Base-by-base conservation (phyloP, 2,113 vertebrate species). In the Sorex fumeus region DNA sequence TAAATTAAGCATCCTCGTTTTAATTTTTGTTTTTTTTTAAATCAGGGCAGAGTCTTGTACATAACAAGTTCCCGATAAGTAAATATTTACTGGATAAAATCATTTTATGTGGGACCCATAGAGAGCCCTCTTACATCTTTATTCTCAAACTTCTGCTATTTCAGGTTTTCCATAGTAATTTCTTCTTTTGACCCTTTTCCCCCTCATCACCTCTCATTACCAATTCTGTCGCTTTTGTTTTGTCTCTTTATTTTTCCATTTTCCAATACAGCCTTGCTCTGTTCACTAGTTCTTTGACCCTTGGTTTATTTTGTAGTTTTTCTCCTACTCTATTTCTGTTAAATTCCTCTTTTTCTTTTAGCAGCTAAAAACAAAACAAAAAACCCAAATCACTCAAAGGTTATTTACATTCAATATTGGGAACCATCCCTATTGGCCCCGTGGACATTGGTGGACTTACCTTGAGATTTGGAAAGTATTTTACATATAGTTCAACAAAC, bases 311-410 rank as follows among this genome's bases (percentile, higher is more conserved):
- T 94, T 91, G 12, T 88, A 43, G 60, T 85, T 43, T n/a, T 4
- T 0, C 11, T 36, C 30, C 28, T 2, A 45, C 21, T 84, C 64
- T 94, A 75, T 95, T 95, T 96, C 77, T 91, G 80, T 93, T 10
- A 30, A 74, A 34, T 62, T 27, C 47, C 80, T 88, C 64, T 87
- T 88, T 94, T 94, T 88, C 84, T 81, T 87, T 91, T 93, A 91
- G 84, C 84, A 94, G 77, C 84, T 87, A 30, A 77, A 89, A 50
- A 84, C 25, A 87, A 90, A 84, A 87, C 80, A 92, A n/a, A n/a
- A n/a, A n/a, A n/a, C n/a, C n/a, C n/a, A n/a, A 91, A 25, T 79
- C 81, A 84, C 57, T 82, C 25, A 83, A 88, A 92, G 77, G 34
- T 87, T 87, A 87, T 84, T 94, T 84, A 70, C 71, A 79, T 90